A percentile compares a stretch with the other conserved stretches of the same genome.
phyloP scores from a whole-genome alignment of 2,113 vertebrate species.

The Otis tarda region DNA sequence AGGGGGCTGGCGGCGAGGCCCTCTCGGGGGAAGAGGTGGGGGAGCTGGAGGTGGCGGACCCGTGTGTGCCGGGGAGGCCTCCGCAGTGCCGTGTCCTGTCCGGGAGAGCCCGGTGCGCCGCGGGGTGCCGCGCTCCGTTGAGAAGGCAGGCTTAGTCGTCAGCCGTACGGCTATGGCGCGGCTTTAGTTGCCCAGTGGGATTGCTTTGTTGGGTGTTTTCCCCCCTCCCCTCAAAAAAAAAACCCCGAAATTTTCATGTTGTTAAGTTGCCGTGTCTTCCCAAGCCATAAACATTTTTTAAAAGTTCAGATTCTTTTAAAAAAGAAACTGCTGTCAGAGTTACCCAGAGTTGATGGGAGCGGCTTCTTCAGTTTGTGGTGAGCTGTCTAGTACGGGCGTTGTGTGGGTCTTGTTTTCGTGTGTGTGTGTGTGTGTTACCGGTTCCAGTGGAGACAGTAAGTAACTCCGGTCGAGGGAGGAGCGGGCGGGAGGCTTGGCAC shows the following conservation, averaged over 20 bases:
- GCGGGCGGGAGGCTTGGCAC: neutral
- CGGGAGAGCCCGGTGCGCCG: neutral
- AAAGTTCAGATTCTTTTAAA: neutral
- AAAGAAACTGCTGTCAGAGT: neutral
- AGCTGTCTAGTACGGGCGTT: neutral
- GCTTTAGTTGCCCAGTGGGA: neutral
- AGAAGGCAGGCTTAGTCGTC: neutral
- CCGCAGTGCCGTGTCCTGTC: neutral
- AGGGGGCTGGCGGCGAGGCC: neutral
- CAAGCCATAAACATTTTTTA: neutral
- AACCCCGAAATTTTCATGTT: neutral
- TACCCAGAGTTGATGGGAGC: neutral
- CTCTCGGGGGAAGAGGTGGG: neutral
- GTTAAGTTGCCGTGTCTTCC: neutral
- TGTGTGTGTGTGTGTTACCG: neutral
- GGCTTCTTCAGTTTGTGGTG: neutral
- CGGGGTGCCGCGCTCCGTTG: neutral
- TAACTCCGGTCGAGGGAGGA: neutral
- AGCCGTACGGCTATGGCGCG: neutral
- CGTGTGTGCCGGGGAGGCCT: neutral
- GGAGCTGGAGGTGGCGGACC: neutral
- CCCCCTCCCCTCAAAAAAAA: rapidly evolving
- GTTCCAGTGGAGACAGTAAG: neutral
- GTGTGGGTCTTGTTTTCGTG: neutral
- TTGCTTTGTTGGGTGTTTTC: neutral